These are phyloP conservation scores for Cyclopterus lumpus DNA, from an alignment of 2,797 vertebrate species.

Conservation along the genomic window DNA sequence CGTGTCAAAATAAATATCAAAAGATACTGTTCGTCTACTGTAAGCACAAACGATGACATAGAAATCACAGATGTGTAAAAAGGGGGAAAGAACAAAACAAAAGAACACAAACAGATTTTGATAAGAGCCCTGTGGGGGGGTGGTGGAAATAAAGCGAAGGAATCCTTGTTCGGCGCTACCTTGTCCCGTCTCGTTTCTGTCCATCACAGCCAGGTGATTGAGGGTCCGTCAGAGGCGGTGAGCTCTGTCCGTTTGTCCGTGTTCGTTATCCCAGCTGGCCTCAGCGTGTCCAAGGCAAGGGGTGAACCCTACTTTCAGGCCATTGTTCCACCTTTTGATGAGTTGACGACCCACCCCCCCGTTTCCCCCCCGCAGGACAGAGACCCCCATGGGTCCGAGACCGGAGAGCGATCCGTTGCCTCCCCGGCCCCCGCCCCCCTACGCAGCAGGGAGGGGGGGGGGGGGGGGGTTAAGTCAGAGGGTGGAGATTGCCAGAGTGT, in stretches of 20 bases:
- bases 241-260: slow-evolving; percentile 18
- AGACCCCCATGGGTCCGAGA: slow-evolving; percentile 29
- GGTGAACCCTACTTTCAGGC: slow-evolving; percentile 10
- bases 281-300: slow-evolving; percentile 5
- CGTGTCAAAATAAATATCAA: slow-evolving; percentile 79
- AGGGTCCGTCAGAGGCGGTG: slow-evolving; percentile 11
- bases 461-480: neutral
- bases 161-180: slow-evolving; percentile 20
- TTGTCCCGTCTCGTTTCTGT: slow-evolving; percentile 31
- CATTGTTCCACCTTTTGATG: slow-evolving; percentile 39
- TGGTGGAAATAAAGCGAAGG: slow-evolving; percentile 24
- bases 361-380: slow-evolving; percentile 41
- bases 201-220: slow-evolving; percentile 32
- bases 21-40: slow-evolving; percentile 69
- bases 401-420: slow-evolving; percentile 6
- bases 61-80: slow-evolving; percentile 52
- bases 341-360: slow-evolving; percentile 14
- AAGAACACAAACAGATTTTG: slow-evolving; percentile 13
- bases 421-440: slow-evolving; percentile 8
- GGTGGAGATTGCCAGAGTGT: neutral
- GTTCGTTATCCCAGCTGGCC: slow-evolving; percentile 51
- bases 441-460: slow-evolving; percentile 2
- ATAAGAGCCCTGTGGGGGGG: neutral
- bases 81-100: slow-evolving; percentile 19
- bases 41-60: slow-evolving; percentile 70